Evolutionary conservation across 2,113 vertebrate genomes (phyloP), one percentile per base, ranked within the genome.

Genomic region (Glaucidium brasilianum): DNA sequence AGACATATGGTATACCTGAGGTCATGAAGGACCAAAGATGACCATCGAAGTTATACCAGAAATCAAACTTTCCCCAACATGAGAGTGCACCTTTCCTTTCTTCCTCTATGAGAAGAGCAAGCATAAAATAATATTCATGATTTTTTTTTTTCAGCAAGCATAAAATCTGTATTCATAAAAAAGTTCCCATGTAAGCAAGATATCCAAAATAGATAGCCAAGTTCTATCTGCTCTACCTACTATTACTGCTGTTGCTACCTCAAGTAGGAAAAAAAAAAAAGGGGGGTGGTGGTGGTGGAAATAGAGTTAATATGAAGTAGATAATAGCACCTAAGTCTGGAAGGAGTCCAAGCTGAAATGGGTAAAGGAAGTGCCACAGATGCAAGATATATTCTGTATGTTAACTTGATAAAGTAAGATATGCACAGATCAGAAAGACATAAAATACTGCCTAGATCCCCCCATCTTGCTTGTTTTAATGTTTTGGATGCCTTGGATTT

Each of bases 261-360:
- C 1, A 1, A 9, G 26, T 9, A 3, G 5, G 11, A 17, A 12
- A 23, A 30, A 34, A 25, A 35, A 41, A 30, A 3, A 5, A 6
- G 5, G 5, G 12, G n/a, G n/a, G n/a, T n/a, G n/a, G n/a, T n/a
- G n/a, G n/a, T n/a, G n/a, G n/a, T n/a, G n/a, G n/a, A n/a, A 6
- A 4, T 34, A 1, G 15, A 26, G 12, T 49, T 34, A 41, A 52
- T 26, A 41, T 34, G 21, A 80, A 64, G 8, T 5, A n/a, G n/a
- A n/a, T n/a, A 85, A 7, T 25, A 74, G 11, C 34, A 69, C 22
- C 22, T 71, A 30, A 59, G 8, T 19, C 9, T 15, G 30, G 34
- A 62, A 50, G 30, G 23, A 67, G 4, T 30, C 45, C 18, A 10
- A 49, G 18, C 21, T 83, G 22, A 77, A 87, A 41, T 8, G 7